Evolutionary conservation across 2,113 vertebrate species (phyloP).

Genomic region (Perognathus longimembris): DNA sequence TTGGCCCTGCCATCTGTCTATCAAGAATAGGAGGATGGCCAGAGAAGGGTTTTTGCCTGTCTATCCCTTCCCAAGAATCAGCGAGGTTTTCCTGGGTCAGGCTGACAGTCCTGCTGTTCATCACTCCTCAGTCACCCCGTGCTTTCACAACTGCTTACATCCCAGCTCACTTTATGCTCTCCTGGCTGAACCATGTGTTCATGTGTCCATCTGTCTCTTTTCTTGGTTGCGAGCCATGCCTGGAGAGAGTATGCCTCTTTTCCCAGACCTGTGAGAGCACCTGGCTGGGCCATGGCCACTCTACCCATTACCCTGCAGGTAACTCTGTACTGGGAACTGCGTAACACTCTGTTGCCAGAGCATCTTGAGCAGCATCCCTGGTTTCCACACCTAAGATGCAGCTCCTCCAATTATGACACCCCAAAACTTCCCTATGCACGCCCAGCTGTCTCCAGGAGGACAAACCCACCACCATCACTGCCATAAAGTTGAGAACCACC

Average conservation of each 20-base stretch:
- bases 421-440: neutral
- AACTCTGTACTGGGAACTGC: neutral
- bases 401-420: neutral
- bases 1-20: neutral
- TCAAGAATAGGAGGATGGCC: neutral
- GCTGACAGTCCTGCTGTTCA: neutral
- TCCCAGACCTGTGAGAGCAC: neutral
- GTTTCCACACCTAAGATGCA: neutral
- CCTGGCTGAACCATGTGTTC: neutral
- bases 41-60: neutral
- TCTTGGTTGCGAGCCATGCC: no score
- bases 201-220: no score
- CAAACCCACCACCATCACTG: neutral
- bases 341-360: no score
- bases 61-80: neutral
- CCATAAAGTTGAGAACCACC: neutral
- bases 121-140: no score
- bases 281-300: neutral
- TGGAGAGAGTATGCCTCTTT: neutral
- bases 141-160: neutral
- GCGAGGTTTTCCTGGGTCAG: neutral
- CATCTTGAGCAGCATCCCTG: neutral
- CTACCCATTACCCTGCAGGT: no score
- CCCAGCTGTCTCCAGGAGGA: neutral
- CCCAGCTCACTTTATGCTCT: neutral